Evolutionary conservation across 2,113 vertebrate genomes (phyloP).

Genomic region (Crypturellus undulatus): DNA sequence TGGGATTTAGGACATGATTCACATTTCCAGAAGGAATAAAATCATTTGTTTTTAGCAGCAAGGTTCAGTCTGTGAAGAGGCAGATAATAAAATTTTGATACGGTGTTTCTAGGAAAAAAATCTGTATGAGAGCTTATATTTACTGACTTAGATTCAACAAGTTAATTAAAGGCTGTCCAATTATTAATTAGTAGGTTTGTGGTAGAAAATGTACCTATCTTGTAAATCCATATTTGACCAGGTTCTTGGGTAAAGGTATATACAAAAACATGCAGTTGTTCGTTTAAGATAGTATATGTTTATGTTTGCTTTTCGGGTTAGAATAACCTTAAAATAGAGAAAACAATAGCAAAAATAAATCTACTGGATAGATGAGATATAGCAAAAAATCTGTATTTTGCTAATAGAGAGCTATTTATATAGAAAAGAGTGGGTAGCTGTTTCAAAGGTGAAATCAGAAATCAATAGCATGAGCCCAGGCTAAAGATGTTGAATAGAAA

Average conservation of each 20-base stretch:
- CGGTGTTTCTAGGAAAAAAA: background rate
- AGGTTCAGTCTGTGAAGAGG: constrained; percentile 12
- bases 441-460: background rate
- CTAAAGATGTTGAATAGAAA: background rate
- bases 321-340: background rate
- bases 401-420: background rate
- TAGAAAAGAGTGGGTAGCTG: background rate
- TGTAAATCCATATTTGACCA: background rate
- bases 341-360: background rate
- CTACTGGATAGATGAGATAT: background rate
- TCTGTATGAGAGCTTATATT: background rate
- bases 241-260: background rate
- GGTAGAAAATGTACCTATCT: background rate
- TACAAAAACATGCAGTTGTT: background rate
- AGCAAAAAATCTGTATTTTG: background rate
- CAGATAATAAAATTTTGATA: constrained; percentile 7
- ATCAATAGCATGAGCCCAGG: background rate
- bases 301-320: background rate
- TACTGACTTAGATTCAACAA: background rate
- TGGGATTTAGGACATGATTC: constrained; percentile 52
- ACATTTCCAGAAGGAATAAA: constrained; percentile 42
- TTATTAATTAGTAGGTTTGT: background rate
- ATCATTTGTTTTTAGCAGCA: constrained; percentile 28
- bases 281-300: background rate
- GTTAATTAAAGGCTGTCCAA: constrained; percentile 22